Percentiles rank a stretch among this genome's conserved stretches.
Conservation (phyloP, 2,888 invertebrate genomes). For the Leptinotarsa peninsularis region DNA sequence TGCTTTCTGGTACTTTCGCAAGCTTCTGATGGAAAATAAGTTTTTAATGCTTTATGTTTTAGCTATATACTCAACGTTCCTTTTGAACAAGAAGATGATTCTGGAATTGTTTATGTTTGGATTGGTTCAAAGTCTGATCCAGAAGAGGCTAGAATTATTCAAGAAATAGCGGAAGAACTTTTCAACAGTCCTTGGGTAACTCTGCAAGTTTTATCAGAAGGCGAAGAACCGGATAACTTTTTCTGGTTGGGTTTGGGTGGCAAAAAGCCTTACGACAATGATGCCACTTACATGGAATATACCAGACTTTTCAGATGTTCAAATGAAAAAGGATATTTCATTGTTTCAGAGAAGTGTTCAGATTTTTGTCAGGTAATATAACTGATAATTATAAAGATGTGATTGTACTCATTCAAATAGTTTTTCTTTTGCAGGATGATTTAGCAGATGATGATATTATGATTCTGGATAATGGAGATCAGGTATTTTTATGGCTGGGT, state of each 20-base stretch:
- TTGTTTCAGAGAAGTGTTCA: slow-evolving; percentile 98
- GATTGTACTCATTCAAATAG: background rate
- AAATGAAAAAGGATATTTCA: slow-evolving; percentile 99
- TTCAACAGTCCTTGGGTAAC: slow-evolving; percentile 86
- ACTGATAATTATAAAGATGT: background rate
- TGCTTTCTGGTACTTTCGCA: slow-evolving; percentile 83
- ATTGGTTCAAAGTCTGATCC: slow-evolving; percentile 87
- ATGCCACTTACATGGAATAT: slow-evolving; percentile 92
- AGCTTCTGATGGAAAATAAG: background rate
- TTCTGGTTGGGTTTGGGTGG: slow-evolving; percentile 96
- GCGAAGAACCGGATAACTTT: slow-evolving; percentile 97
- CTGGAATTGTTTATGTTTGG: slow-evolving; percentile 97
- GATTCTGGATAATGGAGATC: slow-evolving; percentile 98
- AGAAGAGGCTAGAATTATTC: slow-evolving; percentile 87
- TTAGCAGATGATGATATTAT: slow-evolving; percentile 99
- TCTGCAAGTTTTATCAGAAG: slow-evolving; percentile 86
- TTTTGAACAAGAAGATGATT: slow-evolving; percentile 85
- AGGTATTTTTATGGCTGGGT: slow-evolving; percentile 98
- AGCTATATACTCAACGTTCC: slow-evolving; percentile 95
- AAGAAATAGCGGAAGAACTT: slow-evolving; percentile 94
- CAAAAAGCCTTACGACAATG: slow-evolving; percentile 87
- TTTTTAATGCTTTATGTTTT: slow-evolving; percentile 34
- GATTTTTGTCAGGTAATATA: slow-evolving; percentile 90
- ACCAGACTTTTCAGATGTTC: slow-evolving; percentile 97
- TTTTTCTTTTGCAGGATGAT: slow-evolving; percentile 81